A percentile compares a stretch with the other conserved stretches of the same genome.
These are phyloP conservation scores for Dolichoris vasculosae DNA, from an alignment of 1,140 invertebrate genomes.

Conservation along the genomic window DNA sequence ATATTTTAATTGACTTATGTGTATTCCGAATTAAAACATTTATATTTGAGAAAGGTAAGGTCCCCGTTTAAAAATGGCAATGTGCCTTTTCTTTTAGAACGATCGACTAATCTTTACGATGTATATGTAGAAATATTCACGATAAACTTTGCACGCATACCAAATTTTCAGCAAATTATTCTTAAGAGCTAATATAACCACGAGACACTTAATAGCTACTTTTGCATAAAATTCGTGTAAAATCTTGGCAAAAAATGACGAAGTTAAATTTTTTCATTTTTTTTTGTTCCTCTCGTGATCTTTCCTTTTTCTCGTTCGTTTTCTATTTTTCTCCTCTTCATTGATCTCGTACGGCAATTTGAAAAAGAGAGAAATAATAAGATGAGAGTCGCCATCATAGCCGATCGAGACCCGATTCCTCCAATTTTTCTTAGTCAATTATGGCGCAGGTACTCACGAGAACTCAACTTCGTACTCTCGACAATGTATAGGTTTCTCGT, in stretches of 20 bases:
- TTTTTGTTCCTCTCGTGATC: neutral
- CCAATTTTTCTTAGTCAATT: conserved; percentile 25
- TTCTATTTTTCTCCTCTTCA: conserved; percentile 5
- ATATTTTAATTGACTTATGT: conserved; percentile 4
- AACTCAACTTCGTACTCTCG: neutral
- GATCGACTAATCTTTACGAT: conserved; percentile 23
- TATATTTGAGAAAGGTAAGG: neutral
- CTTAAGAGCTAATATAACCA: conserved; percentile 23
- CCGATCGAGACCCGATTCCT: conserved; percentile 22
- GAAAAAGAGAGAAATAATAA: conserved; percentile 2
- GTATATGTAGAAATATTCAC: conserved; percentile 8
- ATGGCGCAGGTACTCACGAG: neutral
- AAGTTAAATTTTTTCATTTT: conserved; percentile 18
- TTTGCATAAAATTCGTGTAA: conserved; percentile 33
- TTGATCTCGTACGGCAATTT: neutral
- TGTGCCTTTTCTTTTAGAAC: neutral
- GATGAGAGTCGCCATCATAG: conserved; percentile 28
- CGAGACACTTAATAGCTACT: conserved; percentile 11
- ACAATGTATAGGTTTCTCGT: neutral
- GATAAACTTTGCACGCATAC: conserved; percentile 21
- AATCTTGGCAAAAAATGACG: conserved; percentile 28
- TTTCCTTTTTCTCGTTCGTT: conserved; percentile 17
- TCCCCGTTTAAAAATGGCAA: neutral
- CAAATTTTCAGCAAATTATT: conserved; percentile 20
- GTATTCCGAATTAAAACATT: neutral